Percentiles rank a stretch among this genome's conserved stretches.
Evolutionary conservation across 2,797 vertebrate species (phyloP).

Genomic region (Argyrosomus regius): DNA sequence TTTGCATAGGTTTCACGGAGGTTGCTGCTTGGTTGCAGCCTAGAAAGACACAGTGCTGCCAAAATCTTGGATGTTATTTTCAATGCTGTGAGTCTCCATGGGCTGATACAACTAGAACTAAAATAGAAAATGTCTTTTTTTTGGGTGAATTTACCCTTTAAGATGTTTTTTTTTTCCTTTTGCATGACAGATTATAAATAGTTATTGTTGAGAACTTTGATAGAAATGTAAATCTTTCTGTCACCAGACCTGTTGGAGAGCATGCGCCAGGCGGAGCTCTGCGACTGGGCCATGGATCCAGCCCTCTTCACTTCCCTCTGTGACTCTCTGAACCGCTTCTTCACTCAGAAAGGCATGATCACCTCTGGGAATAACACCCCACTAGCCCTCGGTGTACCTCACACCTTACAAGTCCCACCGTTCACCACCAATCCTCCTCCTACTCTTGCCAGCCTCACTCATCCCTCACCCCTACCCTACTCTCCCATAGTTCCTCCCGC

Average conservation of each 20-base stretch:
- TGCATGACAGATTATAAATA: background rate
- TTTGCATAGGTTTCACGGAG: too few relatives aligned
- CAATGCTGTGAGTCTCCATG: background rate
- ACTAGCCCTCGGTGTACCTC: constrained; percentile 59
- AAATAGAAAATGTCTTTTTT: background rate
- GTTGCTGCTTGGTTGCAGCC: too few relatives aligned
- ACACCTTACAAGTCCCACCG: constrained; percentile 54
- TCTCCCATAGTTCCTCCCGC: constrained; percentile 50
- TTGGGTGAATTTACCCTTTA: background rate
- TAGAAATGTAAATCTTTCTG: background rate
- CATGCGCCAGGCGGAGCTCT: constrained; percentile 95
- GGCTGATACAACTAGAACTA: background rate
- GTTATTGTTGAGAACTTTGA: background rate
- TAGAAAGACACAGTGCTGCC: too few relatives aligned
- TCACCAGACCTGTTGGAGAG: constrained; percentile 93
- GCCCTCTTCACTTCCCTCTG: constrained; percentile 96
- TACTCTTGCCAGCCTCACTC: constrained; percentile 80
- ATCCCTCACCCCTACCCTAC: constrained; percentile 82
- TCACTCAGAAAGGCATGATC: constrained; percentile 94
- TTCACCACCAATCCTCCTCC: constrained; percentile 61
- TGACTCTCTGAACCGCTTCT: constrained; percentile 98
- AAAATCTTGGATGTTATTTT: too few relatives aligned
- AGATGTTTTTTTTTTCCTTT: too few relatives aligned
- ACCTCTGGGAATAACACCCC: constrained; percentile 77
- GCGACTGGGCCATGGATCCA: constrained; percentile 97